Evolutionary conservation across 2,797 vertebrate species (phyloP), one percentile per base, ranked within the genome.

Genomic region (Gobionotothen gibberifrons): DNA sequence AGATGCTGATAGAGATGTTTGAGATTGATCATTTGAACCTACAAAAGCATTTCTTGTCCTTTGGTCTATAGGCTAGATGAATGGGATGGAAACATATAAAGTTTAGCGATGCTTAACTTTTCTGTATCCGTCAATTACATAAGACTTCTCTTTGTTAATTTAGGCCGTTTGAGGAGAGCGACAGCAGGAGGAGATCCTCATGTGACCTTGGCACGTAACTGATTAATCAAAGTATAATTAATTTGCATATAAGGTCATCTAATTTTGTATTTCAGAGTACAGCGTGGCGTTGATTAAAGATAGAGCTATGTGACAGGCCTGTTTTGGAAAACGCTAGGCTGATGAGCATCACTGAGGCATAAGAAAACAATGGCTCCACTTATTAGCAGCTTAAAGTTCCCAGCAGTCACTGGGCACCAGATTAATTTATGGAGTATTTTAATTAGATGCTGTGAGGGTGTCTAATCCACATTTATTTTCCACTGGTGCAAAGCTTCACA

Each of bases 211-310:
- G 79, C 76, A 70, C 54, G 44, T 86, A 76, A 84, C 83, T 74
- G 74, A 87, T 92, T 90, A 92, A 91, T 90, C 88, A 74, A 64
- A 81, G 59, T 79, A 48, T 85, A 57, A 89, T 92, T 85, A 57
- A 89, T 92, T 89, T 90, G 82, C 84, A 87, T 89, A 83, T 78
- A 84, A 91, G 87, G 89, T 90, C 82, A 85, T 90, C 73, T 90
- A 87, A 87, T 87, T 92, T 82, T 82, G 81, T 81, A 73, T 78
- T 76, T 76, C 59, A 54, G 71, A 79, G 68, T 49, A 57, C 79
- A 78, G 78, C 39, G 9, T 61, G 60, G 57, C 43, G 47, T 84
- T 84, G 81, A 87, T 91, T 77, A 69, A 79, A 89, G 75, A 78
- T 42, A 19, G 72, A 66, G 60, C 74, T 66, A 77, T 72, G 66